Base-by-base conservation (phyloP, 1,140 invertebrate genomes). In the Tribolium madens region DNA sequence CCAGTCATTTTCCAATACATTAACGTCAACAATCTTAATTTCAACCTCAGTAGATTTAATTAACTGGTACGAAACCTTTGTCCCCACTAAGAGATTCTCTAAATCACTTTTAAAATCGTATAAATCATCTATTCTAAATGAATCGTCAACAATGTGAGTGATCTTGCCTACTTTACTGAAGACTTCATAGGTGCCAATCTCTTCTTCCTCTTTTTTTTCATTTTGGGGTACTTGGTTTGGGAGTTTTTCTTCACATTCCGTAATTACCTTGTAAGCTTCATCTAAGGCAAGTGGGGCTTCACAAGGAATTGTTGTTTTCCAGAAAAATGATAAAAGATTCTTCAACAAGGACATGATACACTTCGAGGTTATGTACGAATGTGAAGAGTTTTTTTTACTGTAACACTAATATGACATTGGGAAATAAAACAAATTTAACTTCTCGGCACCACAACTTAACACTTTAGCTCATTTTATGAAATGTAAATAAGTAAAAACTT, bases 1-100 rank as follows among this genome's bases (percentile, higher is more conserved):
- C 84, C 84, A 85, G 46, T 83, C 81, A 50, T 81, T 78, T 12
- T 81, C 77, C 6, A 82, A 36, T 33, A 82, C 21, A 17, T 69
- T 72, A 5, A 83, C 73, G 46, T 83, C 77, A 12, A 71, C 14
- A 9, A 83, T 71, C 71, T 77, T 77, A 47, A 76, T 10, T n/a
- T 52, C 64, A 14, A 50, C 64, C 7, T 48, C 18, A 7, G 36
- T 9, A 1, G 68, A 47, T 69, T 47, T 48, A 48, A 78, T 81
- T 18, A 78, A 26, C 50, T 76, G 79, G 42, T 75, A 83, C 6
- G 80, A 83, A 36, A 83, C 76, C 76, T 79, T 80, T 13, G 75
- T 68, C 6, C 82, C 82, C 18, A 81, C 64, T 68, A 48, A 15
- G 2, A 82, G 15, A 77, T 69, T 48, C 13, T 68, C 10, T 31